Base-by-base conservation (phyloP, 2,113 vertebrate genomes). In the Trinectes maculatus region DNA sequence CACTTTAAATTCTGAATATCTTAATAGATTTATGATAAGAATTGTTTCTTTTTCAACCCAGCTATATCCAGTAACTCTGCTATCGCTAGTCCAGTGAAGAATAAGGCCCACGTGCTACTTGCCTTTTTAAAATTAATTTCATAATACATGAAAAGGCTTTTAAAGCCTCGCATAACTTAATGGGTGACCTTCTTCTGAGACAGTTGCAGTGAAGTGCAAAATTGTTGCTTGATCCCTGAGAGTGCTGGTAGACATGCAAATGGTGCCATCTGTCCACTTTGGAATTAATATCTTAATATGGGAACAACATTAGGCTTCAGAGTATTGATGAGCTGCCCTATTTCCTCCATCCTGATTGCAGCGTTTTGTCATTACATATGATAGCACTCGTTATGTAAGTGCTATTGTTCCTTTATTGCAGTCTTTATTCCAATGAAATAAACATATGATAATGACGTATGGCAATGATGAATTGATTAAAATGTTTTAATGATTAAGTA, bases 81-180 rank as follows among this genome's bases (percentile, higher is more conserved):
- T 10, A 6, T 5, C 68, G 52, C 18, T 28, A 47, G 31, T 52
- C 25, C 24, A 9, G 48, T 57, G 77, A 79, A 72, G 46, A 65
- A 72, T 67, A 53, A 66, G 39, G 48, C 22, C 31, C 42, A 46
- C 12, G 7, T 67, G 71, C 62, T 42, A 34, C 6, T 15, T 43
- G 11, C 31, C 36, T 47, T 82, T 86, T 79, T 61, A 74, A 85
- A 84, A 85, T 82, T 53, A 59, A 88, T 89, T 87, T 82, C 63
- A 84, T 84, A 84, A 91, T 85, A 91, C 88, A 89, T 83, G 82
- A 77, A 89, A 89, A 87, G 43, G 89, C 88, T 91, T 91, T 91
- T 87, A 89, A 82, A 84, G 79, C 56, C 49, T 36, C 1, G 39
- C 82, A 82, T 83, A 85, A 74, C 82, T 86, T 86, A 87, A 89